These are phyloP conservation scores for Zoroaster sp. DNA, from an alignment of 53 echinoderm and acorn worm genomes.

Conservation along the genomic window DNA sequence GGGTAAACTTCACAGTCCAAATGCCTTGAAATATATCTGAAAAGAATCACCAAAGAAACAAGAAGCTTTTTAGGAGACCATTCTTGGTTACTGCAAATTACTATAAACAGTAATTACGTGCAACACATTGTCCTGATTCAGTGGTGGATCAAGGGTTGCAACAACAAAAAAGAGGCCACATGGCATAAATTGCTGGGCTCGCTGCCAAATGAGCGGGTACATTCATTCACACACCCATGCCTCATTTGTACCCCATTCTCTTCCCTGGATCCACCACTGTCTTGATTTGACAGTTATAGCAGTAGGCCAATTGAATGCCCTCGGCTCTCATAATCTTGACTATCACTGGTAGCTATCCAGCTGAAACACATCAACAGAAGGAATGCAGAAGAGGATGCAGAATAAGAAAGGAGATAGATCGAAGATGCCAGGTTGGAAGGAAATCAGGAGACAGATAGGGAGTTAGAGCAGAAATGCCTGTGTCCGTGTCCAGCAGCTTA, in stretches of 20 bases:
- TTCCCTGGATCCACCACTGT: too few species aligned
- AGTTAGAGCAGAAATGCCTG: neutral
- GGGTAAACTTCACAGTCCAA: neutral
- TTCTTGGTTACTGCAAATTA: too few species aligned
- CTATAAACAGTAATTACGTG: too few species aligned
- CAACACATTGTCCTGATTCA: too few species aligned
- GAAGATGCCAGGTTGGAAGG: neutral
- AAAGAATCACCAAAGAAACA: neutral
- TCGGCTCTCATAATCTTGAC: slow-evolving; percentile 85
- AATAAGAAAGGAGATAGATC: neutral
- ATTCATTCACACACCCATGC: too few species aligned
- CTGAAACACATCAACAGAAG: slow-evolving; percentile 48
- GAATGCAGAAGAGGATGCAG: neutral
- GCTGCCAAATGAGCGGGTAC: too few species aligned
- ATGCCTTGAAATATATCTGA: neutral
- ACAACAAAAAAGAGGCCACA: too few species aligned
- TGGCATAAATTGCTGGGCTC: too few species aligned
- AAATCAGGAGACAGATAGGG: neutral
- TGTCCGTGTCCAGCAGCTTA: slow-evolving; percentile 10
- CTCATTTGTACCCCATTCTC: too few species aligned
- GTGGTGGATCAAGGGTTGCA: too few species aligned
- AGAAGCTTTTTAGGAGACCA: neutral
- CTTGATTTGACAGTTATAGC: too few species aligned
- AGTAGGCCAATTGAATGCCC: too few species aligned
- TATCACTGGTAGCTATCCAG: slow-evolving; percentile 56